Percentiles rank a stretch among this genome's conserved stretches.
Evolutionary conservation across 2,888 invertebrate species (phyloP).

Genomic region (Actias luna): DNA sequence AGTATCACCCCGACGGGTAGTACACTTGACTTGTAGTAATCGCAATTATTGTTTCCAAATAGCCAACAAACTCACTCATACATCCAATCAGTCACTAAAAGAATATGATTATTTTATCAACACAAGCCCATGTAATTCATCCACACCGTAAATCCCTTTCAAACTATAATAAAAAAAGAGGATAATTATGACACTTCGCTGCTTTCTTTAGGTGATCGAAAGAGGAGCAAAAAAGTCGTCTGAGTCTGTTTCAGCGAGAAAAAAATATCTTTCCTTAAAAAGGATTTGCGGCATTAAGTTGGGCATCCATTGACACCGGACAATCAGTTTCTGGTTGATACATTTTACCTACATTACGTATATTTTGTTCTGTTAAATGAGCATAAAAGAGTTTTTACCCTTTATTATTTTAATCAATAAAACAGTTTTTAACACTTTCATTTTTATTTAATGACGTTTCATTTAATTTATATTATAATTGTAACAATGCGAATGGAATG

Average conservation of each 20-base stretch:
- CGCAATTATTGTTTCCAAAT: no score
- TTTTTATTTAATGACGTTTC: no score
- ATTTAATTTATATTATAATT: no score
- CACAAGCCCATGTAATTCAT: background rate
- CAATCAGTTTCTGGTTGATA: background rate
- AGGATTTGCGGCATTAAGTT: constrained; percentile 71
- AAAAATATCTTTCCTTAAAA: constrained; percentile 71
- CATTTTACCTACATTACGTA: background rate
- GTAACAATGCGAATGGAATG: no score
- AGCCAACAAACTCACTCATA: no score
- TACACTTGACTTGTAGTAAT: no score
- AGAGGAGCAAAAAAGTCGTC: constrained; percentile 77
- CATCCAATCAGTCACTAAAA: background rate
- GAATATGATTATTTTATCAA: background rate
- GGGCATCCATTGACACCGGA: constrained; percentile 51
- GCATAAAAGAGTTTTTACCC: no score
- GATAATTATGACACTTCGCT: constrained; percentile 78
- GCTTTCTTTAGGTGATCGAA: constrained; percentile 68
- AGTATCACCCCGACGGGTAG: no score
- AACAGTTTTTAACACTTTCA: no score
- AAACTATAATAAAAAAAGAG: constrained; percentile 41
- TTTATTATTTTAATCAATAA: no score
- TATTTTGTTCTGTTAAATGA: no score
- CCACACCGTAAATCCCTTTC: constrained; percentile 22
- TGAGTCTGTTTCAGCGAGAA: constrained; percentile 72